Evolutionary conservation across 2,797 vertebrate genomes (phyloP), one percentile per base, ranked within the genome.

Genomic region (Mus spretus): DNA sequence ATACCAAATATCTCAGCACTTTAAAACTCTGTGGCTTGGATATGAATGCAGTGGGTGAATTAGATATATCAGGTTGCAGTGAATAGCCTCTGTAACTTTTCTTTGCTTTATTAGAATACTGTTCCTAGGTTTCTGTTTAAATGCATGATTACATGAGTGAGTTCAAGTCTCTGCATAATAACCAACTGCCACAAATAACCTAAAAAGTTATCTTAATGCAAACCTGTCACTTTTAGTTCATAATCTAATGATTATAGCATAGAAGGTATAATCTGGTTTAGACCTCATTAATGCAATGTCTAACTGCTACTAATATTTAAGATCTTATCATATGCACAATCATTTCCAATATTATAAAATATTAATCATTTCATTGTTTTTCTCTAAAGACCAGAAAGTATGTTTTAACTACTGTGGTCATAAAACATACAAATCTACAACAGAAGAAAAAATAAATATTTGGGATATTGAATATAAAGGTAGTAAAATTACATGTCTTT

Each of bases 301-400:
- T 75, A 88, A 59, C 55, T 63, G 40, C 24, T 50, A 4, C 57
- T 79, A 61, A 92, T 67, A 47, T 75, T 83, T 55, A 81, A 77
- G 15, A 83, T n/a, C 26, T 79, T 91, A 40, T 40, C 59, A 86
- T 47, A 91, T 37, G 55, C 3, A 7, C 24, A 50, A 70, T 90
- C 59, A 79, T 74, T 79, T 93, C 14, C 92, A 91, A 96, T 83
- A 82, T 47, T 55, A 67, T 6, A 83, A 86, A 84, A 91, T 59
- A 74, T 4, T 55, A 82, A 74, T 22, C 40, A 67, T 65, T 85
- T 37, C 0, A 57, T 20, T 94, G 50, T 13, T 86, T 74, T 55
- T 74, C 59, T 61, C 34, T 55, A 94, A 37, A 26, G 94, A 50
- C 10, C 59, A 81, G 28, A 50, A 80, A 53, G 92, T n/a, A 70